phyloP scores from a whole-genome alignment of 2,113 vertebrate genomes.

The Hippolais icterina region DNA sequence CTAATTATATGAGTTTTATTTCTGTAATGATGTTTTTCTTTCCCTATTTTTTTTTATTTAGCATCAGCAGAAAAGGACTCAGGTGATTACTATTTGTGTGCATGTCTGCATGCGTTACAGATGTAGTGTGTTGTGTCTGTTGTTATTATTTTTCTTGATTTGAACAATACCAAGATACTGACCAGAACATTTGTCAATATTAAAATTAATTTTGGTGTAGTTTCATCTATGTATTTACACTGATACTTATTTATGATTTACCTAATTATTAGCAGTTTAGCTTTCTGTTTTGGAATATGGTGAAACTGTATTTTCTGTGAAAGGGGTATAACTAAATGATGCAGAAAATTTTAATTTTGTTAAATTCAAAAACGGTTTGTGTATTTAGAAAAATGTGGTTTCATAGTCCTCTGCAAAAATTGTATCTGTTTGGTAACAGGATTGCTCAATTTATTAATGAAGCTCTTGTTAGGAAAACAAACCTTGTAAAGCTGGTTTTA shows the following conservation, averaged over 20 bases:
- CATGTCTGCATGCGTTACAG: slow-evolving; percentile 49
- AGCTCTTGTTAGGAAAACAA: background rate
- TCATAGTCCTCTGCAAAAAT: background rate
- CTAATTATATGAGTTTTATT: background rate
- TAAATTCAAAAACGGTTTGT: background rate
- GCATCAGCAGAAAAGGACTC: slow-evolving; percentile 75
- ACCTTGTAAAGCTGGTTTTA: background rate
- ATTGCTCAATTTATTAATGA: background rate
- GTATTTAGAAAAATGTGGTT: background rate
- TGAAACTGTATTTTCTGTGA: background rate
- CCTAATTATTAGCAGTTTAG: background rate
- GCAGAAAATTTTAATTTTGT: background rate
- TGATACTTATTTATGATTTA: background rate
- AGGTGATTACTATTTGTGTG: slow-evolving; percentile 70
- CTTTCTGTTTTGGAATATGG: background rate
- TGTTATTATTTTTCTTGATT: background rate
- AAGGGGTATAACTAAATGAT: background rate
- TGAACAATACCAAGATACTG: background rate
- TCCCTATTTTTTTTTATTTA: slow-evolving; percentile 46
- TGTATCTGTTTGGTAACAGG: background rate
- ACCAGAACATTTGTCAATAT: background rate
- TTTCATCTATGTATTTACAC: background rate
- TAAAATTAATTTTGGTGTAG: background rate
- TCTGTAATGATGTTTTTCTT: background rate
- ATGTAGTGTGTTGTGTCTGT: background rate